Evolutionary conservation across 2,888 invertebrate genomes (phyloP).

Genomic region (Creontiades dilutus): DNA sequence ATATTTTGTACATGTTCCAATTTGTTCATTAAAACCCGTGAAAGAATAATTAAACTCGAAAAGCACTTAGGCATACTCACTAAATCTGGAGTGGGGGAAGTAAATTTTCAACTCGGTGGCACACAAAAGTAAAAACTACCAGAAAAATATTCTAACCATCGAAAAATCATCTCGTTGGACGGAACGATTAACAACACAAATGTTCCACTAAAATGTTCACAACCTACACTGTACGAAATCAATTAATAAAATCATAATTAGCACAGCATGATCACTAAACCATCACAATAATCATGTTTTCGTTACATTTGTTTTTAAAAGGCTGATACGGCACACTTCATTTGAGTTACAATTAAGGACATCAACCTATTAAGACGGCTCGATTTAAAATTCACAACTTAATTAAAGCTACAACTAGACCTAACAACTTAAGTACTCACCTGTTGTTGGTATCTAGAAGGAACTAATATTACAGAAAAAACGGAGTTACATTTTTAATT

Average conservation of each 20-base stretch:
- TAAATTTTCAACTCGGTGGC: neutral
- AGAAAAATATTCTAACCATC: neutral
- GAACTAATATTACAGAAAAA: neutral
- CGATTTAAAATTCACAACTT: neutral
- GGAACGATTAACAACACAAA: neutral
- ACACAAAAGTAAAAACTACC: neutral
- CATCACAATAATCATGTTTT: no score
- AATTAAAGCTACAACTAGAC: neutral
- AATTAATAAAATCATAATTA: neutral
- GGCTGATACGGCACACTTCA: no score
- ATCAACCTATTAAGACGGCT: neutral
- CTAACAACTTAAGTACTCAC: neutral
- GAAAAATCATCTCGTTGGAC: slow-evolving; percentile 5
- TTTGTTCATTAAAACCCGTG: neutral
- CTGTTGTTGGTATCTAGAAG: neutral
- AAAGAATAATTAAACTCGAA: no score
- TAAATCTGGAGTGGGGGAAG: no score
- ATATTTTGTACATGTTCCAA: neutral
- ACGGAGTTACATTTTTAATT: neutral
- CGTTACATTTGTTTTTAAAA: no score
- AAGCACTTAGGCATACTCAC: no score
- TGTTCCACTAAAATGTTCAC: neutral
- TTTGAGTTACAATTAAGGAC: neutral
- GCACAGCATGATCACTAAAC: no score
- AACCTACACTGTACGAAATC: neutral